Conservation (phyloP, 2,113 vertebrate species). For the Agelaius phoeniceus region DNA sequence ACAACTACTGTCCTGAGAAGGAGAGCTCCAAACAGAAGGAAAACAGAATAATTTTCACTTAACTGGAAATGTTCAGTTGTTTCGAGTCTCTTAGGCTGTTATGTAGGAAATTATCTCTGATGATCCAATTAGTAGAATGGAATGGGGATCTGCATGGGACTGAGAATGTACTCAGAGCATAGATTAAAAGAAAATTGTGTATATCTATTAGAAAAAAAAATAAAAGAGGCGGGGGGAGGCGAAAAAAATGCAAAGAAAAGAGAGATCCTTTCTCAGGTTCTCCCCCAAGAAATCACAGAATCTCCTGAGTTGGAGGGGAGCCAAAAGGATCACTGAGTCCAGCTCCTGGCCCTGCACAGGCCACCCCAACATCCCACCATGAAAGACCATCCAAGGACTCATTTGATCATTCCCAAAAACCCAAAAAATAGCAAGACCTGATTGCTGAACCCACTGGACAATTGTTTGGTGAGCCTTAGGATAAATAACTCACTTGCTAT, state of each 20-base stretch:
- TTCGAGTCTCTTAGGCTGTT: slow-evolving; percentile 48
- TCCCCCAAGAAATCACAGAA: not conserved
- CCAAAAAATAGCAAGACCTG: not conserved
- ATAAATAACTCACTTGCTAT: not conserved
- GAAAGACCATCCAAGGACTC: not conserved
- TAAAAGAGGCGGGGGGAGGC: fast-evolving
- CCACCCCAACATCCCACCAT: not conserved
- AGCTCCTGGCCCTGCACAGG: not conserved
- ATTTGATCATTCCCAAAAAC: not conserved
- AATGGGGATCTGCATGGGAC: slow-evolving; percentile 35
- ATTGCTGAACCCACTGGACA: not conserved
- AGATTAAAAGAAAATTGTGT: slow-evolving; percentile 35
- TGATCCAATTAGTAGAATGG: slow-evolving; percentile 57
- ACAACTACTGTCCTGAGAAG: not conserved
- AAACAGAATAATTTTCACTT: slow-evolving; percentile 45
- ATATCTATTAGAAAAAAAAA: not conserved
- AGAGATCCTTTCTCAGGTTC: not conserved
- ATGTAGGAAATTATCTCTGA: slow-evolving; percentile 51
- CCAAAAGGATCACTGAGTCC: not conserved
- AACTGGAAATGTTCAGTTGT: slow-evolving; percentile 43
- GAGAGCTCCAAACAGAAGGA: not conserved
- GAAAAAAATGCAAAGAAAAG: not conserved
- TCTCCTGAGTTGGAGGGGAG: not conserved
- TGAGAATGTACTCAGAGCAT: slow-evolving; percentile 33
- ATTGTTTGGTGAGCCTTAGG: not conserved